Percentiles rank a stretch among this genome's conserved stretches.
Evolutionary conservation across 35 echinoderm and acorn worm genomes (phyloP).

Genomic region (Diadema setosum): DNA sequence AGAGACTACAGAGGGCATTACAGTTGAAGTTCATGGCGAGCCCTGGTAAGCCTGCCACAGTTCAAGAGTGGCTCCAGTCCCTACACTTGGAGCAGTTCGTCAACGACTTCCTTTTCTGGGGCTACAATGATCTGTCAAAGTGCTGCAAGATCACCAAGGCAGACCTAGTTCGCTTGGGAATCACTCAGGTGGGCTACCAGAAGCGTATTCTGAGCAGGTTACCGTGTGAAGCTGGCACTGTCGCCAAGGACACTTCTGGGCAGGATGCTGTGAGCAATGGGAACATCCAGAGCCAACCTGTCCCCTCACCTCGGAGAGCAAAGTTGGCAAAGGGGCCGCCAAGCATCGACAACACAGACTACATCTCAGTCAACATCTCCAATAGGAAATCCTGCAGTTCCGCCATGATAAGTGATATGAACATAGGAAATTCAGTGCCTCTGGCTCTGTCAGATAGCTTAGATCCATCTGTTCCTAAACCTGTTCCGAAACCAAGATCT

Average conservation of each 20-base stretch:
- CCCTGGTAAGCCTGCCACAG: neutral
- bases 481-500: neutral
- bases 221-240: neutral
- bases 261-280: neutral
- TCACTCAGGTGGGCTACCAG: neutral
- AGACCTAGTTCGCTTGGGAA: neutral
- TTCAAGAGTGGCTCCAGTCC: slow-evolving; percentile 5
- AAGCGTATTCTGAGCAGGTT: slow-evolving; percentile 8
- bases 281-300: neutral
- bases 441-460: no score
- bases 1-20: no score
- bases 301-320: neutral
- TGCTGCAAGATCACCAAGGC: neutral
- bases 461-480: no score
- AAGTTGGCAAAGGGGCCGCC: neutral
- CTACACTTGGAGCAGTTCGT: slow-evolving; percentile 1
- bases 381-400: neutral
- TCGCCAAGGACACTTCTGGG: neutral
- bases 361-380: neutral
- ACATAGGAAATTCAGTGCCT: no score
- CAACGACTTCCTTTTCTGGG: slow-evolving; percentile 5
- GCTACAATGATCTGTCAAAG: neutral
- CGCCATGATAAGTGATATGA: neutral
- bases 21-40: neutral
- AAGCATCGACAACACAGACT: neutral